Conservation (phyloP, 2,797 vertebrate genomes). For the Pangasius krempfi region DNA sequence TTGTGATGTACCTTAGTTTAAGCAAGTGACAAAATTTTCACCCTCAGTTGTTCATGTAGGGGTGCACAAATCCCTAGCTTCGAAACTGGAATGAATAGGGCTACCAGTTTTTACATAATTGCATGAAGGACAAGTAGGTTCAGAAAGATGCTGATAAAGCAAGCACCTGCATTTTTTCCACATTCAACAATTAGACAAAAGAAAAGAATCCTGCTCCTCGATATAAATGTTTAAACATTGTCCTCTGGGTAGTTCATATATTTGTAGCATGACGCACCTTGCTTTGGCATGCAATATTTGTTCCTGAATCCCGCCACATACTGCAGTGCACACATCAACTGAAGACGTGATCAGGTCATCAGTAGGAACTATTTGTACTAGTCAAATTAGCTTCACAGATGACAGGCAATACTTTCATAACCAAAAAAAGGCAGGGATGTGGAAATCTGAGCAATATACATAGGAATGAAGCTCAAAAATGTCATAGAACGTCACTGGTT, state of each 20-base stretch:
- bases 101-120: not conserved
- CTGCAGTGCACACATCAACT: not conserved
- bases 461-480: not conserved
- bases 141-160: not conserved
- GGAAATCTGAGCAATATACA: not conserved
- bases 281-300: not conserved
- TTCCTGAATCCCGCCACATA: slow-evolving; percentile 35
- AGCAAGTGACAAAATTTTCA: not conserved
- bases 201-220: not conserved
- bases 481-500: not conserved
- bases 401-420: not conserved
- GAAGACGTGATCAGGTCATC: not conserved
- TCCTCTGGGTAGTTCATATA: not conserved
- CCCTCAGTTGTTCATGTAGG: not conserved
- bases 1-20: not conserved
- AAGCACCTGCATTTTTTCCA: not conserved
- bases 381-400: not conserved
- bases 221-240: not conserved
- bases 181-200: not conserved
- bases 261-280: not conserved
- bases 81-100: not conserved
- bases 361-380: not conserved
- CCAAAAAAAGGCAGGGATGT: not conserved
- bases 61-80: not conserved
- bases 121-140: not conserved